These are phyloP conservation scores for Psittacara wagleri DNA, from an alignment of 2,113 vertebrate species.

Conservation along the genomic window DNA sequence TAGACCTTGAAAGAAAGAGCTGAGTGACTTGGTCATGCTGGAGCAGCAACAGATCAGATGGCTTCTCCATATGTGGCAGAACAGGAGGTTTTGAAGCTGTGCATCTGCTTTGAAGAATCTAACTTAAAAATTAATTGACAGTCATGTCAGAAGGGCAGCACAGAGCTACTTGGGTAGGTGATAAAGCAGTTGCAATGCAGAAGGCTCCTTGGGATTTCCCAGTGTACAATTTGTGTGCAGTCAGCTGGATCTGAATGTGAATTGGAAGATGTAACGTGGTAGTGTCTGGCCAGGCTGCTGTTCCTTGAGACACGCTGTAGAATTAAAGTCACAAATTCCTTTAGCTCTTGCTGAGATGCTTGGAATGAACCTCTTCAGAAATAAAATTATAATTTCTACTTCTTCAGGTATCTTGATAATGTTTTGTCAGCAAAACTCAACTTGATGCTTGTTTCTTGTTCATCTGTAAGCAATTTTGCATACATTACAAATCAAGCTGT, in stretches of 20 bases:
- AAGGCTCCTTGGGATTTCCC: constrained; percentile 6
- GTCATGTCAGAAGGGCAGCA: background rate
- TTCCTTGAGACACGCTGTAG: background rate
- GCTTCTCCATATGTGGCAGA: background rate
- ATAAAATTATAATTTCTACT: background rate
- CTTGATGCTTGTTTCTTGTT: background rate
- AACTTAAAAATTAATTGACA: background rate
- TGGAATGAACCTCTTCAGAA: background rate
- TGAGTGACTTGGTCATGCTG: background rate
- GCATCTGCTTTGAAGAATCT: background rate
- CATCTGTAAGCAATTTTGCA: background rate
- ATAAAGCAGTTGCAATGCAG: background rate
- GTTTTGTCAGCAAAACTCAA: background rate
- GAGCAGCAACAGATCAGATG: background rate
- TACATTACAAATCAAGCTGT: background rate
- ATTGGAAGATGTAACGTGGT: background rate
- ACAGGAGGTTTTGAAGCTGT: background rate
- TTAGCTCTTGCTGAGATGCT: background rate
- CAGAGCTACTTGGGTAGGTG: background rate
- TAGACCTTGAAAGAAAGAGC: background rate
- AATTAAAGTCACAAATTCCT: background rate
- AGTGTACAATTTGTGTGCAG: background rate
- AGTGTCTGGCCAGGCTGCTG: background rate
- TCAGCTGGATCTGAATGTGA: background rate
- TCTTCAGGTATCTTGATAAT: background rate